Base-by-base conservation (phyloP, 2,113 vertebrate genomes). In the Dipodomys ordii region DNA sequence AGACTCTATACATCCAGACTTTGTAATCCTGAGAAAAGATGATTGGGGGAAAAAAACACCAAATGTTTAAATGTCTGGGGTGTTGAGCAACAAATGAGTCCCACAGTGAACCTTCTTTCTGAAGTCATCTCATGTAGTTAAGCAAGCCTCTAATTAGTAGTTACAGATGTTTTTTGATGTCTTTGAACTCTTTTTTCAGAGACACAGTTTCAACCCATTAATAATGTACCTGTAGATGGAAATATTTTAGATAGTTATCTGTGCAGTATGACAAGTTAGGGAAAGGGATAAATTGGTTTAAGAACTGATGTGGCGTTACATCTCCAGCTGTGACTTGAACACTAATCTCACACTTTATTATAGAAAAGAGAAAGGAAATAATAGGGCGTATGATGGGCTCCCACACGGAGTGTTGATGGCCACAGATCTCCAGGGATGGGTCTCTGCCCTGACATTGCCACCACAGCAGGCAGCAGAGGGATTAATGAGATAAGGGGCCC, bases 131-230 rank as follows among this genome's bases (percentile, higher is more conserved):
- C 60, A 49, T 3, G 57, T 46, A 30, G 69, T 90, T 94, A 91
- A 95, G 46, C 49, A 83, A 28, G 22, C 53, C 62, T 96, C 72
- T 85, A 91, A 87, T 96, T 95, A 96, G 62, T 74, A 85, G 23
- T 96, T 94, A 23, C 32, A 83, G 76, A 85, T 93, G 28, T 90
- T 92, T 86, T 81, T 83, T 92, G 94, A 80, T 88, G 28, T 87
- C 39, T 96, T 98, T 92, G 87, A 97, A 96, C 8, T 93, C 80
- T 85, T 78, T 39, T 95, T 93, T 88, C 83, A 85, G 85, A 94
- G 90, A 90, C 60, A 77, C 62, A 76, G 90, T 95, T 78, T 67
- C 28, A 92, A 96, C 77, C 95, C 35, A 53, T 90, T 92, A 87
- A 74, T 62, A 96, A 96, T 76, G 67, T 85, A 94, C 96, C 89